Evolutionary conservation across 2,797 vertebrate genomes (phyloP), one percentile per base, ranked within the genome.

Genomic region (Pagetopsis macropterus): DNA sequence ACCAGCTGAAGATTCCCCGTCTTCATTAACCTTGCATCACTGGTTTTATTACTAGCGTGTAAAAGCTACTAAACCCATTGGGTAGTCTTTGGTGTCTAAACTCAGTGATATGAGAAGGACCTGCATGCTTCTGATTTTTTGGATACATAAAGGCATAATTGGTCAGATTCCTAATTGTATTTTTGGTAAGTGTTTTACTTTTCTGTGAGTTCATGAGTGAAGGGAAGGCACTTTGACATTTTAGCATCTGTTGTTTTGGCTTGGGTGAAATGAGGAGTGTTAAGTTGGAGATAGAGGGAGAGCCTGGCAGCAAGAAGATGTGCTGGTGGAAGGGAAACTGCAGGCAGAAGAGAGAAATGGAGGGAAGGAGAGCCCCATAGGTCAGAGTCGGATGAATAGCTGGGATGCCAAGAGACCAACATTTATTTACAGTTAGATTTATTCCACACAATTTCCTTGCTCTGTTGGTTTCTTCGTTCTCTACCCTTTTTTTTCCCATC

Each of bases 181-280:
- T 23, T 33, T 40, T n/a, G 13, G 1, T 17, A 12, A 52, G 5
- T 37, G 31, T 67, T 55, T 31, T 9, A 74, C 43, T 78, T 71
- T 64, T 77, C 58, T 59, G 54, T 0, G 15, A 79, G 72, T 73
- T 76, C 79, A 75, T 9, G 45, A 70, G 54, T 16, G 57, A 52
- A 72, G 61, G 60, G 52, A 80, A 78, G 44, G 66, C 63, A 52
- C 84, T 79, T 62, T 33, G 68, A 82, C 82, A 80, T 87, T 84
- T 84, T 55, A 63, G 79, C 82, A 89, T 89, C 83, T 87, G 88
- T 44, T 89, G 76, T 86, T 89, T 86, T 89, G 86, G 85, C 83
- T 83, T 43, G 50, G 68, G 70, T 82, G 76, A 81, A 84, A 81
- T 72, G 76, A 82, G 72, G 72, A 88, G 81, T 60, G 83, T 76